These are phyloP conservation scores for Pseudorectes ferrugineus DNA, from an alignment of 2,113 vertebrate species.

Conservation along the genomic window DNA sequence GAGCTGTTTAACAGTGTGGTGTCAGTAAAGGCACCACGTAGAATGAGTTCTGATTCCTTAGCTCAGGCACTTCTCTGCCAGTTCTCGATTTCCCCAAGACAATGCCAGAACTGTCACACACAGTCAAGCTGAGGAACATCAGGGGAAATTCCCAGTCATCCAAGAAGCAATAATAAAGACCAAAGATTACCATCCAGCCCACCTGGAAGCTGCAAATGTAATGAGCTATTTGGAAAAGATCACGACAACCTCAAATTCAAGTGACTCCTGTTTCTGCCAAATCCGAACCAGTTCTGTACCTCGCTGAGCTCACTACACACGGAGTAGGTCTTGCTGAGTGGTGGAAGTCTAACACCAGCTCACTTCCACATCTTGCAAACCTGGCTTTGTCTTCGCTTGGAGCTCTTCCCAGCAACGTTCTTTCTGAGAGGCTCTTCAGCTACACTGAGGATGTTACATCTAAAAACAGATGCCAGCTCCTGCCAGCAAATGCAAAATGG, in stretches of 20 bases:
- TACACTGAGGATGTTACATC: conserved; percentile 56
- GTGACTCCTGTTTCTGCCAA: conserved; percentile 11
- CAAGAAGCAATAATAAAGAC: conserved; percentile 29
- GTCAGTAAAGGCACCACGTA: conserved; percentile 24
- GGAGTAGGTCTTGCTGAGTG: conserved; percentile 2
- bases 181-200: conserved; percentile 19
- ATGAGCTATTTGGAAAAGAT: conserved; percentile 56
- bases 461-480: conserved; percentile 65
- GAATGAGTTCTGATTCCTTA: conserved; percentile 18
- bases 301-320: background rate
- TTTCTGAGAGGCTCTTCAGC: conserved; percentile 51
- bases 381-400: conserved; percentile 55
- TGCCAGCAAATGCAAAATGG: conserved; percentile 63
- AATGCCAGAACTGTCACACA: conserved; percentile 27
- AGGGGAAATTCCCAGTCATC: conserved; percentile 22
- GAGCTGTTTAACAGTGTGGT: conserved; percentile 35
- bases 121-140: conserved; percentile 20
- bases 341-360: conserved; percentile 37
- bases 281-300: background rate
- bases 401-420: conserved; percentile 54
- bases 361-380: conserved; percentile 58
- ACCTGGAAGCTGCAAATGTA: conserved; percentile 52
- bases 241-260: conserved; percentile 16
- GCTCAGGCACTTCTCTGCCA: conserved; percentile 37
- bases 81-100: background rate